Evolutionary conservation across 2,888 invertebrate genomes (phyloP), one percentile per base, ranked within the genome.

Genomic region (Mythimna pallens): DNA sequence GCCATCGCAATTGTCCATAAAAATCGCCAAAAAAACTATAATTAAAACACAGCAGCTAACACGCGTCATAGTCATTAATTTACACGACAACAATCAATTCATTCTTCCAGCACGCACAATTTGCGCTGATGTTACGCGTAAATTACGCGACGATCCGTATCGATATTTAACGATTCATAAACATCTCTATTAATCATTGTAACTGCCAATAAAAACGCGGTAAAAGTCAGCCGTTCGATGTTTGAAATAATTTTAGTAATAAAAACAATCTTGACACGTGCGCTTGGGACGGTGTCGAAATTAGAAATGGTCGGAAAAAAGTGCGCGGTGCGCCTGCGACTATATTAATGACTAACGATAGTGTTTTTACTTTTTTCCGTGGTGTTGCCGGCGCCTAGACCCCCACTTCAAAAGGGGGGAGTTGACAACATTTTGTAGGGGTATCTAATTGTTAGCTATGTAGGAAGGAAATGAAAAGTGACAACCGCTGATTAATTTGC

Each of bases 361-460:
- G 90, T 94, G 93, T 93, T 95, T 95, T 95, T 94, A 93, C 94
- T 95, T 95, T 95, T 95, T 96, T 95, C 92, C 93, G 92, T 86
- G 83, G 86, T 88, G 89, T 87, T 82, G 89, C 91, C 91, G 92
- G 93, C 93, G 94, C 93, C 90, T 91, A 88, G 83, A 91, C 91
- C 96, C 95, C 95, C 96, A 94, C 95, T 94, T 92, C 90, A 89
- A 85, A 90, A 90, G 84, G 88, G 81, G 87, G 92, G 87, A 78
- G 88, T 87, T 40, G 62, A 1, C 89, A 95, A 95, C 95, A 89
- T 90, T 94, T 93, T 83, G 72, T 76, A 25, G 54, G 70, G 71
- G 72, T 75, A 59, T n/a, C 12, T 36, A 78, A 62, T 67, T 79
- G 3, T n/a, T 52, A 30, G 2, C 30, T 30, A 47, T 76, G 58